Conservation (phyloP, 2,113 vertebrate species). For the Garra rufa region DNA sequence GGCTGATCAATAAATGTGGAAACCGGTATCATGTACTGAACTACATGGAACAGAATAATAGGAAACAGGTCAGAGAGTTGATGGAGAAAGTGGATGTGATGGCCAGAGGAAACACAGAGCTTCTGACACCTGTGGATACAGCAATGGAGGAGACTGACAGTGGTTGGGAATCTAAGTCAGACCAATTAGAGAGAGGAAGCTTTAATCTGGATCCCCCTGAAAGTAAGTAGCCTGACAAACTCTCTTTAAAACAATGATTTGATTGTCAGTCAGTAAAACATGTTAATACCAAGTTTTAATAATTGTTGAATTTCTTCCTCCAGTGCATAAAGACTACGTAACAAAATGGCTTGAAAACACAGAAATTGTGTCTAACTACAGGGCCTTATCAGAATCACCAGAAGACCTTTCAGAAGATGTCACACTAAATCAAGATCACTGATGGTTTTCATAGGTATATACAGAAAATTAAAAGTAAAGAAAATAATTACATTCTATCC, state of each 20-base stretch:
- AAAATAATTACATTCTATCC: neutral
- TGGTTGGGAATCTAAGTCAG: neutral
- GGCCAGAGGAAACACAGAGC: neutral
- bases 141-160: neutral
- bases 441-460: neutral
- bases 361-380: neutral
- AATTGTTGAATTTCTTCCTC: neutral
- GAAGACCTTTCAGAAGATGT: neutral
- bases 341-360: neutral
- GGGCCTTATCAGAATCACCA: neutral
- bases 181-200: constrained; percentile 3
- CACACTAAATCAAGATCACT: neutral
- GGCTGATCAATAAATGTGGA: neutral
- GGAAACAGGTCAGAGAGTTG: neutral
- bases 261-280: too few relatives aligned
- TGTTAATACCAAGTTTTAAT: too few relatives aligned
- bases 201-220: neutral
- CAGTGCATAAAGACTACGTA: neutral
- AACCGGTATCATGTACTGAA: neutral
- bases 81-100: constrained; percentile 10
- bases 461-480: too few relatives aligned
- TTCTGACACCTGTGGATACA: neutral
- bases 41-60: neutral
- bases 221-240: neutral
- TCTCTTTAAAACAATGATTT: neutral